Evolutionary conservation across 1,140 invertebrate species (phyloP).

Genomic region (Drosophila albomicans): DNA sequence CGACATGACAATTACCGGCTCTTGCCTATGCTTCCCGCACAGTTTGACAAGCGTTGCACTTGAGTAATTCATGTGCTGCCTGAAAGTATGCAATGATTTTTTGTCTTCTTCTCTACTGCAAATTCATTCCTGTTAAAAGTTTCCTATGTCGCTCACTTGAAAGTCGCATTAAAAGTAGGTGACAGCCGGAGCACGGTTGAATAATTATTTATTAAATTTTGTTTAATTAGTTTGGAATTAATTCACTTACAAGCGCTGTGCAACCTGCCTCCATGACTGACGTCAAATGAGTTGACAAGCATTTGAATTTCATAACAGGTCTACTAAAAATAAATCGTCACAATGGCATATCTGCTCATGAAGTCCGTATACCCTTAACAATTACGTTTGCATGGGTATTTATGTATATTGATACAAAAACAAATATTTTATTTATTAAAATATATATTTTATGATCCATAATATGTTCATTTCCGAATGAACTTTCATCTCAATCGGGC

Average conservation of each 20-base stretch:
- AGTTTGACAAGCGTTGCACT: constrained; percentile 35
- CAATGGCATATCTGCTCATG: no score
- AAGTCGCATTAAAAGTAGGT: no score
- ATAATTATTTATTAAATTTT: not conserved
- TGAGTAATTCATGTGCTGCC: not conserved
- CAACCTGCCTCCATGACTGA: not conserved
- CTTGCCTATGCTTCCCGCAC: not conserved
- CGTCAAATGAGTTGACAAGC: not conserved
- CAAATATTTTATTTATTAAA: no score
- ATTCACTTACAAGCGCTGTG: not conserved
- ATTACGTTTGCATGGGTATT: no score
- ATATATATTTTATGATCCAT: no score
- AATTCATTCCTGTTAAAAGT: no score
- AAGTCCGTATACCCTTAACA: no score
- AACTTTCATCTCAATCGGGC: not conserved
- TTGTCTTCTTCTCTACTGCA: not conserved
- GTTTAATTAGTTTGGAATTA: not conserved
- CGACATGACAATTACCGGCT: no score
- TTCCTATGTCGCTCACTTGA: no score
- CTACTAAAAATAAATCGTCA: not conserved
- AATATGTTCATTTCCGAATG: no score
- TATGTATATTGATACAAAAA: no score
- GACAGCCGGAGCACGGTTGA: not conserved
- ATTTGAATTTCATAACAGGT: not conserved
- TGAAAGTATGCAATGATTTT: constrained; percentile 36